These are phyloP conservation scores for Coregonus ussuriensis DNA, from an alignment of 2,797 vertebrate species.

Conservation along the genomic window DNA sequence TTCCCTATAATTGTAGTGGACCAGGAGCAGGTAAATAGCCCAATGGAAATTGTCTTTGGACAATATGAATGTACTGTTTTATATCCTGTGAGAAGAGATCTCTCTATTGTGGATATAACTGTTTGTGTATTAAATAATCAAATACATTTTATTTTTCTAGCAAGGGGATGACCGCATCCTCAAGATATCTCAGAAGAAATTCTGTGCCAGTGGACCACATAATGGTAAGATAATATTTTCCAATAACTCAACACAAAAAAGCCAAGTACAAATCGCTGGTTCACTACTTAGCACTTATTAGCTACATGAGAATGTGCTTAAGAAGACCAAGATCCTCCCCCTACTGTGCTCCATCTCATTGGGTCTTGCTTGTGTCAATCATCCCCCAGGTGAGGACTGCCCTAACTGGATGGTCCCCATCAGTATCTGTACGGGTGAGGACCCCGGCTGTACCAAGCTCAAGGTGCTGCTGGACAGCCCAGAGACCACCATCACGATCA, in stretches of 20 bases:
- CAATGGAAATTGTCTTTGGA: background rate
- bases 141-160: slow-evolving; percentile 60
- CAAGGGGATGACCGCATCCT: slow-evolving; percentile 88
- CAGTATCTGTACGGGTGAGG: slow-evolving; percentile 91
- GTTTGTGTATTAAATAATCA: background rate
- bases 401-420: slow-evolving; percentile 96
- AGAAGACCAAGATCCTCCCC: background rate
- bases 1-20: slow-evolving; percentile 95
- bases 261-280: background rate
- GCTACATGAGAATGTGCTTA: too few relatives aligned
- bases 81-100: background rate
- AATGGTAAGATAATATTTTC: slow-evolving; percentile 56
- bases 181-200: slow-evolving; percentile 94
- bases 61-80: background rate
- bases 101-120: background rate
- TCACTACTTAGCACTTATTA: background rate
- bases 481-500: slow-evolving; percentile 87
- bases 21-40: slow-evolving; percentile 86
- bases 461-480: slow-evolving; percentile 91
- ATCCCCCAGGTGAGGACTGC: slow-evolving; percentile 83
- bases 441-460: slow-evolving; percentile 85
- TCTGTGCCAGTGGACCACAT: slow-evolving; percentile 94
- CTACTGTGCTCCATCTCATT: background rate
- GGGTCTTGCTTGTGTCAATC: background rate
- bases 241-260: too few relatives aligned